Conservation (phyloP, 2,113 vertebrate genomes). For the Falcunculus frontatus region DNA sequence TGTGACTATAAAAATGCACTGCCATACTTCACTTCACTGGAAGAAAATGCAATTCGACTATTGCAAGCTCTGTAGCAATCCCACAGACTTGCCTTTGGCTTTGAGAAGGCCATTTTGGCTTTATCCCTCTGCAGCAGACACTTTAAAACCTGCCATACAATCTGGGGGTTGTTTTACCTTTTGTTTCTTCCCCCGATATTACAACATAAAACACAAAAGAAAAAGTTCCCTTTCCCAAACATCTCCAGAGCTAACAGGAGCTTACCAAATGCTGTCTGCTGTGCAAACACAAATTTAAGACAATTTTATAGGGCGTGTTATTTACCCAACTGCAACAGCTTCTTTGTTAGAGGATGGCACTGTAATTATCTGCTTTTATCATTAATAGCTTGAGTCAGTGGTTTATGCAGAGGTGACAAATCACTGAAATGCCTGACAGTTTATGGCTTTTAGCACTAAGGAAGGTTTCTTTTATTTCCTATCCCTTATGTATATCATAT, state of each 20-base stretch:
- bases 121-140: background rate
- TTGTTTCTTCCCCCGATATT: background rate
- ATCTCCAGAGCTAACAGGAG: background rate
- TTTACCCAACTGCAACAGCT: slow-evolving; percentile 32
- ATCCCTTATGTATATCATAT: background rate
- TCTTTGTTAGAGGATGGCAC: slow-evolving; percentile 3
- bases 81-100: background rate
- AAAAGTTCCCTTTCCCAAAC: background rate
- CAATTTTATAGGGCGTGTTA: slow-evolving; percentile 34
- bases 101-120: background rate
- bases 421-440: slow-evolving; percentile 24
- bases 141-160: background rate
- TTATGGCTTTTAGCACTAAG: slow-evolving; percentile 41
- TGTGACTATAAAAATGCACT: background rate
- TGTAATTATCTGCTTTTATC: slow-evolving; percentile 61
- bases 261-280: background rate
- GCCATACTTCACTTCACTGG: background rate
- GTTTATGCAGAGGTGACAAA: slow-evolving; percentile 54
- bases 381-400: slow-evolving; percentile 44
- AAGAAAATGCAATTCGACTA: background rate
- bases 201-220: background rate
- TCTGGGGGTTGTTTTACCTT: background rate
- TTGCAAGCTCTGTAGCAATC: background rate
- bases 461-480: slow-evolving; percentile 27
- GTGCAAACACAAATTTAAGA: slow-evolving; percentile 10